Evolutionary conservation across 1,140 invertebrate genomes (phyloP).

Genomic region (Diploscapter pachys): DNA sequence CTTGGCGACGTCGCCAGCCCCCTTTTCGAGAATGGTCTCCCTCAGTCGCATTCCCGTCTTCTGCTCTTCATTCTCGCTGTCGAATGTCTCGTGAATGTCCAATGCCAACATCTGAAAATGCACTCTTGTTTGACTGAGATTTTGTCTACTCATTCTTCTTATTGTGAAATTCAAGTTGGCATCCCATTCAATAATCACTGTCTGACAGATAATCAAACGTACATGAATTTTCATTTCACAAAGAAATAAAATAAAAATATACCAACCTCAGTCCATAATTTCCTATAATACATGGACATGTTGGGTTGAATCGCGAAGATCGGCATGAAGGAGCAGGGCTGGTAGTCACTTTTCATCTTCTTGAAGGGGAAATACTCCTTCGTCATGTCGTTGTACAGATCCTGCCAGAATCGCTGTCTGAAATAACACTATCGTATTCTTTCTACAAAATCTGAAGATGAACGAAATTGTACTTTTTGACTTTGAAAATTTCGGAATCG

Average conservation of each 20-base stretch:
- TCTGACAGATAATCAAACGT: no score
- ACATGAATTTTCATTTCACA: no score
- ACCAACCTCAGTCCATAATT: conserved; percentile 38
- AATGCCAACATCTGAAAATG: conserved; percentile 51
- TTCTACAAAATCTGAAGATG: background rate
- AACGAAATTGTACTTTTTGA: background rate
- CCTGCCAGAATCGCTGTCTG: conserved; percentile 57
- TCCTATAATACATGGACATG: conserved; percentile 53
- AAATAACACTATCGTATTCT: conserved; percentile 15
- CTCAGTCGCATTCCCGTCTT: conserved; percentile 53
- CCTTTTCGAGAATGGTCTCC: conserved; percentile 44
- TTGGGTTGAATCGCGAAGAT: conserved; percentile 48
- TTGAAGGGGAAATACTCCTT: conserved; percentile 57
- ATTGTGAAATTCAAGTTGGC: no score
- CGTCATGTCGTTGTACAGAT: conserved; percentile 53
- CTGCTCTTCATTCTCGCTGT: conserved; percentile 42
- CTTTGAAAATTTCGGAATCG: no score
- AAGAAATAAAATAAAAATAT: background rate
- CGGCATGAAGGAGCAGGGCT: conserved; percentile 57
- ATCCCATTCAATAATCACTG: no score
- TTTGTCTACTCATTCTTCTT: background rate
- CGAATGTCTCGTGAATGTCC: conserved; percentile 55
- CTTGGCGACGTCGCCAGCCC: conserved; percentile 48
- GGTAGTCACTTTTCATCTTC: conserved; percentile 46
- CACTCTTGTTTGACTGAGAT: no score